A percentile compares a stretch with the other conserved stretches of the same genome.
These are phyloP conservation scores for Eupsittula cactorum DNA, from an alignment of 2,113 vertebrate species.

Conservation along the genomic window DNA sequence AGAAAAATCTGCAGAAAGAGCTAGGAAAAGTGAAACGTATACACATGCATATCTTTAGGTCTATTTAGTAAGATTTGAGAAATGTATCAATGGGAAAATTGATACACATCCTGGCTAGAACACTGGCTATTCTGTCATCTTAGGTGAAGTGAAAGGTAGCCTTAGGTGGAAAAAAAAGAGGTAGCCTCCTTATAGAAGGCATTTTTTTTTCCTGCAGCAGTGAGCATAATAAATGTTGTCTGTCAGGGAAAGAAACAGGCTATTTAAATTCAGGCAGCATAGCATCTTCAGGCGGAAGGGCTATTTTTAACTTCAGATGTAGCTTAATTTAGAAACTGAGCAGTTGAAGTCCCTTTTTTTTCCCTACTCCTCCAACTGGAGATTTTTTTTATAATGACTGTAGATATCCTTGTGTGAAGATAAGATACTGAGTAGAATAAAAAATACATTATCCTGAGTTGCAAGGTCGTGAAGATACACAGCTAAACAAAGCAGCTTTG, in stretches of 20 bases:
- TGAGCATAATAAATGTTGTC: slow-evolving; percentile 72
- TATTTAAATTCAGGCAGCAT: slow-evolving; percentile 81
- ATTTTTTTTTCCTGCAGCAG: neutral
- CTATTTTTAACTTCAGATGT: slow-evolving; percentile 90
- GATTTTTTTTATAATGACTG: slow-evolving; percentile 72
- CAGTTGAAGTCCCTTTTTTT: slow-evolving; percentile 82
- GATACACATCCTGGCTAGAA: neutral
- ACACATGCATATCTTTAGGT: neutral
- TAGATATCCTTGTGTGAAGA: slow-evolving; percentile 46
- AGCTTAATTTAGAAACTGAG: slow-evolving; percentile 88
- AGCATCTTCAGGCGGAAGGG: slow-evolving; percentile 74
- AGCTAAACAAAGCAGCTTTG: slow-evolving; percentile 13
- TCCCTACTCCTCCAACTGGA: slow-evolving; percentile 50
- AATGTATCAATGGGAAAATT: neutral
- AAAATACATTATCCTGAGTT: slow-evolving; percentile 43
- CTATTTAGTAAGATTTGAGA: neutral
- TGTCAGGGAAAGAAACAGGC: slow-evolving; percentile 68
- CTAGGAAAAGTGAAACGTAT: neutral
- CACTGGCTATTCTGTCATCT: neutral
- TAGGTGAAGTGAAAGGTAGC: neutral
- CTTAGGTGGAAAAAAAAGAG: neutral
- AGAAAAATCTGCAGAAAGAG: neutral
- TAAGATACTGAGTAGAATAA: slow-evolving; percentile 46
- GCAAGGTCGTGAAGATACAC: slow-evolving; percentile 47
- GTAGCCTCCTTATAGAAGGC: slow-evolving; percentile 11